Evolutionary conservation across 2,888 invertebrate genomes (phyloP), one percentile per base, ranked within the genome.

Genomic region (Nudaria mundana): DNA sequence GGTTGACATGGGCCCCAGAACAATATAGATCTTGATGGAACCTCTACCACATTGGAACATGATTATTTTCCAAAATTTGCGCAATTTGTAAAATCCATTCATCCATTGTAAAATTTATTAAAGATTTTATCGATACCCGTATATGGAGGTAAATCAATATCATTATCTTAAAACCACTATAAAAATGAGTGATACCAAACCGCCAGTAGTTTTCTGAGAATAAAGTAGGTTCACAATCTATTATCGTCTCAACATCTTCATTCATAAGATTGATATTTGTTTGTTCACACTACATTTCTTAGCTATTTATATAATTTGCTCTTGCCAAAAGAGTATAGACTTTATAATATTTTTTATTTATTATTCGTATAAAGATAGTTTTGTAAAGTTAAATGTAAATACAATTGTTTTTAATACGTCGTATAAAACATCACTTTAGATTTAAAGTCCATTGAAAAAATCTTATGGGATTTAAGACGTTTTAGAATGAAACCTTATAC

Each of bases 91-190:
- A 23, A 30, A 24, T 39, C 33, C 39, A 36, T 15, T 36, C 31
- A 25, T 23, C 31, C 31, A 52, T 29, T 44, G 42, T 61, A 58
- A 69, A 68, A 70, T 47, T 59, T 71, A 74, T 76, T 69, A 72
- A 63, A 71, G 71, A 78, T 74, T 61, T 66, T 68, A 63, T 67
- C 68, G 76, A 77, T 77, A 74, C 63, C 68, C 70, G 51, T 71
- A 66, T 71, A 71, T 60, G 70, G 71, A 70, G 76, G 80, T 81
- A 79, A 87, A 84, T 83, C 87, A 87, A 87, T 86, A 85, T 77
- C 77, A 87, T 87, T 85, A 87, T 81, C 82, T 82, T 75, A 71
- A 80, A 85, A 83, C 83, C 82, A 83, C 83, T 76, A 81, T 80
- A 85, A 86, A 83, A 86, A 80, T 81, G 77, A 82, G 73, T 73